Evolutionary conservation across 2,888 invertebrate genomes (phyloP), one percentile per base, ranked within the genome.

Genomic region (Lepidonotus clava): DNA sequence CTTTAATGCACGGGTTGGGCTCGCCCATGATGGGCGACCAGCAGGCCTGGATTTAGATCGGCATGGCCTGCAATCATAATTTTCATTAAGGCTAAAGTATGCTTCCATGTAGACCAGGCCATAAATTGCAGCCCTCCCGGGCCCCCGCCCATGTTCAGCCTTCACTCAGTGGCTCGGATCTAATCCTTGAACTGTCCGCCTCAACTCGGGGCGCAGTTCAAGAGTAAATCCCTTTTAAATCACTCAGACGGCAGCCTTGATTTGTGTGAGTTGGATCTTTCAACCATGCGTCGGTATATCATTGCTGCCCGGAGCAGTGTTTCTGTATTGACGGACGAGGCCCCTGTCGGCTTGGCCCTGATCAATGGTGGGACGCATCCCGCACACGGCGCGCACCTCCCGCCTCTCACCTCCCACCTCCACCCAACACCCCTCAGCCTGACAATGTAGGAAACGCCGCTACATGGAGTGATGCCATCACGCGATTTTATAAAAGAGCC

Each of bases 11-110:
- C 51, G 8, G 24, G 46, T 46, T 66, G 24, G 28, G 14, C 46
- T 32, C 5, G 80, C 32, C 1, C 18, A 46, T 28, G 80, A 46
- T 80, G 80, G 41, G 46, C 6, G n/a, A 24, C 80, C 76, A 28
- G 21, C 38, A 36, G 24, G 38, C 38, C 8, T 14, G 80, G 46
- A 14, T 41, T 80, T 28, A 41, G 34, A 18, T 18, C 18, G 24
- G 28, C 24, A 34, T 14, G 80, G 24, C 46, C 21, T 14, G 46
- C 80, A 80, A 80, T 80, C 80, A 80, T 80, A 80, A 80, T 51
- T 41, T 80, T 80, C 80, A 80, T 80, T 80, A 46, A 51, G 80
- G 46, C 46, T 80, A 51, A 46, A 80, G 80, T 80, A 80, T 80
- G 80, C 24, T 80, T 80, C 80, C 41, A 32, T 80, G 80, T 80